A percentile compares a stretch with the other conserved stretches of the same genome.
Evolutionary conservation across 2,113 vertebrate genomes (phyloP).

Genomic region (Carassius gibelio): DNA sequence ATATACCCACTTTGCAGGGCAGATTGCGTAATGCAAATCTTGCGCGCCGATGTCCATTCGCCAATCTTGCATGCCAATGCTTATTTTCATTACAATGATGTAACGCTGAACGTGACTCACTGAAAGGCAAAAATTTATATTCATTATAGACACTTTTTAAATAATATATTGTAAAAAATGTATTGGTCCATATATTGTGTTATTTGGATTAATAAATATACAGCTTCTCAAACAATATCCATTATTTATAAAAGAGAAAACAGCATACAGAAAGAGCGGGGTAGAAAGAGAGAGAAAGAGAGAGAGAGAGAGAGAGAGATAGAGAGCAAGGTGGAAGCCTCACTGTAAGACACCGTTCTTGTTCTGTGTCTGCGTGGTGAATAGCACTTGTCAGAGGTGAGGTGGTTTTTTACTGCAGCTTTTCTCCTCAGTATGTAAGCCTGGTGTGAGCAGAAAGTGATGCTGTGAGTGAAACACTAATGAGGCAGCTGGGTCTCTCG

Average conservation of each 20-base stretch:
- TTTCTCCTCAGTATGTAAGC: conserved; percentile 51
- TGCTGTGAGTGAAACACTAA: conserved; percentile 57
- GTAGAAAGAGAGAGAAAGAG: not conserved
- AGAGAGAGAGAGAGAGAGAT: not conserved
- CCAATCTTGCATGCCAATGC: too few species aligned
- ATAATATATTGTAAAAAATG: not conserved
- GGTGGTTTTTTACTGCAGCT: conserved; percentile 44
- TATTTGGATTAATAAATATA: not conserved
- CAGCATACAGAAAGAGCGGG: not conserved
- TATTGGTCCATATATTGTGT: not conserved
- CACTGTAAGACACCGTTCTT: conserved; percentile 38
- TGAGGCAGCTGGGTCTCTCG: conserved; percentile 39
- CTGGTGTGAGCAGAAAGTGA: conserved; percentile 51
- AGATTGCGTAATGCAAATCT: too few species aligned
- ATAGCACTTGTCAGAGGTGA: conserved; percentile 49
- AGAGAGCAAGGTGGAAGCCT: conserved; percentile 9
- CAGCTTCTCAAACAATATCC: conserved; percentile 20
- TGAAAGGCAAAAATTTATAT: too few species aligned
- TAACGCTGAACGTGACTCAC: too few species aligned
- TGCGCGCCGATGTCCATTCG: too few species aligned
- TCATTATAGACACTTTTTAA: not conserved
- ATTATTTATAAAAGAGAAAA: conserved; percentile 44
- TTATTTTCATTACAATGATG: too few species aligned
- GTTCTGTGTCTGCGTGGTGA: conserved; percentile 47
- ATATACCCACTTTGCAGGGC: too few species aligned